Evolutionary conservation across 1,140 invertebrate species (phyloP).

Genomic region (Aphaenogaster floridana): DNA sequence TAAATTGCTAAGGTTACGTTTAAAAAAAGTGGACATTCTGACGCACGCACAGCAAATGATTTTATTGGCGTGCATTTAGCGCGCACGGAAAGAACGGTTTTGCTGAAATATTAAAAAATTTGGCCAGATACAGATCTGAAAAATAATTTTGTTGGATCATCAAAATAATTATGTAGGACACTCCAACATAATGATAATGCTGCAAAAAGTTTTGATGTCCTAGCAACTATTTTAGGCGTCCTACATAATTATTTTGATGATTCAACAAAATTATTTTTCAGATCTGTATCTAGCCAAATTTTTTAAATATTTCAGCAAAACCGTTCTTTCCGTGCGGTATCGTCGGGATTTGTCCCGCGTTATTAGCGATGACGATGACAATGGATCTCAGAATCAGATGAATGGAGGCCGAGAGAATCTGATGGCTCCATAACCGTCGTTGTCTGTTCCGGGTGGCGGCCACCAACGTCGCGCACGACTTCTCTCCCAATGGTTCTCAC

Average conservation of each 20-base stretch:
- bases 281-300: too few species aligned
- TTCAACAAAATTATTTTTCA: too few species aligned
- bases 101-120: too few species aligned
- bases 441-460: constrained; percentile 72
- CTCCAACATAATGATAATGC: too few species aligned
- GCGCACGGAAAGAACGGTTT: too few species aligned
- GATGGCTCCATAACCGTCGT: constrained; percentile 62
- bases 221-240: too few species aligned
- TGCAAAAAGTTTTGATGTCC: too few species aligned
- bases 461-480: constrained; percentile 77
- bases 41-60: constrained; percentile 5
- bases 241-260: too few species aligned
- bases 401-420: constrained; percentile 65
- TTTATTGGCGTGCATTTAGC: constrained; percentile 31
- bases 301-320: too few species aligned
- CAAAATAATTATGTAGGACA: too few species aligned
- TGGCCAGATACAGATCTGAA: too few species aligned
- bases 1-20: constrained; percentile 24
- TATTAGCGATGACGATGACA: constrained; percentile 57
- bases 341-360: constrained; percentile 17
- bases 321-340: neutral
- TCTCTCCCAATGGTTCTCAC: constrained; percentile 71
- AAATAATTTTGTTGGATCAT: too few species aligned
- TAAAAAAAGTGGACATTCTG: neutral
- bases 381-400: constrained; percentile 67